phyloP scores from a whole-genome alignment of 2,797 vertebrate genomes.

The Gymnothorax reevesii region DNA sequence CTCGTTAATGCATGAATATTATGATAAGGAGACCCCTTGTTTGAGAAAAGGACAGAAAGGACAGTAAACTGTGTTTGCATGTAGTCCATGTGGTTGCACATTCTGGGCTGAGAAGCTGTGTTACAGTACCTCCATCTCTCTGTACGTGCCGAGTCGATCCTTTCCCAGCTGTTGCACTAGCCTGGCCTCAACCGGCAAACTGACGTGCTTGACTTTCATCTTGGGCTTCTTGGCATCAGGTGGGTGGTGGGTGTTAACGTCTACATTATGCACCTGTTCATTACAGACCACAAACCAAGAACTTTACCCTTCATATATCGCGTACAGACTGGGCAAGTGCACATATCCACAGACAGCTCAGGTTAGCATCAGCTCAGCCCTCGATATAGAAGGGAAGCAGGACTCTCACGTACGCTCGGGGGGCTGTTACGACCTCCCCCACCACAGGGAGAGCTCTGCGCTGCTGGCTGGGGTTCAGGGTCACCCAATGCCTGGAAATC shows the following conservation, averaged over 20 bases:
- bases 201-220: constrained; percentile 78
- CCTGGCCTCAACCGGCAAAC: constrained; percentile 76
- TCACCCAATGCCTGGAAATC: constrained; percentile 78
- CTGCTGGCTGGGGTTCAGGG: constrained; percentile 74
- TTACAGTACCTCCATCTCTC: constrained; percentile 74
- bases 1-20: neutral
- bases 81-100: neutral
- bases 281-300: neutral
- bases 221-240: constrained; percentile 82
- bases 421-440: constrained; percentile 71
- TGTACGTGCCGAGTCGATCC: constrained; percentile 76
- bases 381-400: constrained; percentile 49
- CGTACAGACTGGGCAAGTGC: neutral
- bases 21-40: neutral
- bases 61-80: neutral
- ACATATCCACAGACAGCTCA: neutral
- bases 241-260: constrained; percentile 76
- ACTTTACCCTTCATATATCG: neutral
- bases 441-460: constrained; percentile 69
- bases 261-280: constrained; percentile 44
- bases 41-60: neutral
- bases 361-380: neutral
- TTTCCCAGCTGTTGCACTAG: constrained; percentile 77
- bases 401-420: constrained; percentile 77
- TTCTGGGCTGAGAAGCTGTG: neutral